phyloP scores from a whole-genome alignment of 1,140 invertebrate species.

The Holotrichia oblita region DNA sequence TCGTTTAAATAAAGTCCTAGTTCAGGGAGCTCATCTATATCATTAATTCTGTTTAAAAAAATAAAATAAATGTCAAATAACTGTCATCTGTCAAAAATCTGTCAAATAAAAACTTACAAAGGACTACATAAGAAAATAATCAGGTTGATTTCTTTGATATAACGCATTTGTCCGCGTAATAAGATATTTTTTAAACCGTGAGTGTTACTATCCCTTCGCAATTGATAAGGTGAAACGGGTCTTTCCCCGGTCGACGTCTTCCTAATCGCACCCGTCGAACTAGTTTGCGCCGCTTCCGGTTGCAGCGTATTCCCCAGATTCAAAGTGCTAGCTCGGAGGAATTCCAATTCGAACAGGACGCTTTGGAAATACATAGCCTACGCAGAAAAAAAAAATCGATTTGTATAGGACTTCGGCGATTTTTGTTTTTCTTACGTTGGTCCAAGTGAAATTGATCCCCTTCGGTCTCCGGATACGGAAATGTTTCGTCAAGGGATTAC shows the following conservation, averaged over 20 bases:
- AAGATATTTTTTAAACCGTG: constrained; percentile 73
- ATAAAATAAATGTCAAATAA: constrained; percentile 29
- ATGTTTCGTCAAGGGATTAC: constrained; percentile 70
- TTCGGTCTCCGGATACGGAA: constrained; percentile 78
- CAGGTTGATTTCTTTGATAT: constrained; percentile 78
- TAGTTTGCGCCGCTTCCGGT: background rate
- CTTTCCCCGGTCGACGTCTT: constrained; percentile 2
- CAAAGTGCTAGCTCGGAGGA: constrained; percentile 63
- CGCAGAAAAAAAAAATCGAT: background rate
- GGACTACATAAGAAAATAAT: constrained; percentile 88
- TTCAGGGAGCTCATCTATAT: constrained; percentile 80
- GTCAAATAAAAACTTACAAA: constrained; percentile 77
- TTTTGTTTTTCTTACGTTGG: constrained; percentile 64
- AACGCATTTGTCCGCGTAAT: constrained; percentile 86
- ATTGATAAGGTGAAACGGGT: constrained; percentile 54
- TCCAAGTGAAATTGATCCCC: constrained; percentile 79
- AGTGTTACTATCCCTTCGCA: constrained; percentile 69
- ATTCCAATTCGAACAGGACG: constrained; percentile 80
- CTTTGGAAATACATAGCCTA: constrained; percentile 73
- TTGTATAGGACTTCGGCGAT: too few species aligned
- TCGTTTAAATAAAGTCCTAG: constrained; percentile 86
- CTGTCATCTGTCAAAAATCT: background rate
- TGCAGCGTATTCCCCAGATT: background rate
- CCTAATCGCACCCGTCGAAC: constrained; percentile 61
- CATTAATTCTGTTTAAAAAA: constrained; percentile 87